These are phyloP conservation scores for Rhinolophus ferrumequinum DNA, from an alignment of 2,113 vertebrate species.

Conservation along the genomic window DNA sequence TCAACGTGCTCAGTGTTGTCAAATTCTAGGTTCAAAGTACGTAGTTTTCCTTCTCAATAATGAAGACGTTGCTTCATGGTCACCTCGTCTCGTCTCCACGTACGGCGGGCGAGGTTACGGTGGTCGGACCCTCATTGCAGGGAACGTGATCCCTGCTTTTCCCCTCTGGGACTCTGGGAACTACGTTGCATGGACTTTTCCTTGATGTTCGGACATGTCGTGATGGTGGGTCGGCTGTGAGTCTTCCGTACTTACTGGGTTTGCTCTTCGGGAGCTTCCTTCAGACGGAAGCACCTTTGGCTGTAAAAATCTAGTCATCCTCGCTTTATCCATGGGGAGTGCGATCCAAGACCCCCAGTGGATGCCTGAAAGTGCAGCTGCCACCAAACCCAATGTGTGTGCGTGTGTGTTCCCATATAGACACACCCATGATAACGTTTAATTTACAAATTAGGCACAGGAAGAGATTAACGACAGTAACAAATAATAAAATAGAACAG, in stretches of 20 bases:
- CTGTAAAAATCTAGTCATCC: neutral
- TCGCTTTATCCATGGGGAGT: neutral
- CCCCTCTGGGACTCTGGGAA: neutral
- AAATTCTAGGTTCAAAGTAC: neutral
- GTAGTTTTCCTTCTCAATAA: neutral
- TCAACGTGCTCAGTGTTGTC: too few relatives aligned
- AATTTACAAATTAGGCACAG: too few relatives aligned
- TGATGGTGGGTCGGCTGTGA: neutral
- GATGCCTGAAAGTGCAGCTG: neutral
- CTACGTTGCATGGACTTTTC: fast-evolving
- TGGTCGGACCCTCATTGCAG: fast-evolving
- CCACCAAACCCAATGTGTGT: neutral
- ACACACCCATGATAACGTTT: neutral
- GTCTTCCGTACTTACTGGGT: too few relatives aligned
- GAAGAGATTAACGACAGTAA: neutral
- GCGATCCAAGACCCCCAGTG: too few relatives aligned
- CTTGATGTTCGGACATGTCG: neutral
- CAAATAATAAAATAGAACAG: neutral
- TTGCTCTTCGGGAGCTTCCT: neutral
- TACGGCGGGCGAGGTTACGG: fast-evolving
- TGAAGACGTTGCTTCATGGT: fast-evolving
- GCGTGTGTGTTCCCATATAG: neutral
- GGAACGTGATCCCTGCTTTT: fast-evolving
- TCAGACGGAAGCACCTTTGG: neutral
- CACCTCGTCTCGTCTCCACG: fast-evolving